phyloP scores from a whole-genome alignment of 2,113 vertebrate species.

The Chamaetylas fuelleborni region DNA sequence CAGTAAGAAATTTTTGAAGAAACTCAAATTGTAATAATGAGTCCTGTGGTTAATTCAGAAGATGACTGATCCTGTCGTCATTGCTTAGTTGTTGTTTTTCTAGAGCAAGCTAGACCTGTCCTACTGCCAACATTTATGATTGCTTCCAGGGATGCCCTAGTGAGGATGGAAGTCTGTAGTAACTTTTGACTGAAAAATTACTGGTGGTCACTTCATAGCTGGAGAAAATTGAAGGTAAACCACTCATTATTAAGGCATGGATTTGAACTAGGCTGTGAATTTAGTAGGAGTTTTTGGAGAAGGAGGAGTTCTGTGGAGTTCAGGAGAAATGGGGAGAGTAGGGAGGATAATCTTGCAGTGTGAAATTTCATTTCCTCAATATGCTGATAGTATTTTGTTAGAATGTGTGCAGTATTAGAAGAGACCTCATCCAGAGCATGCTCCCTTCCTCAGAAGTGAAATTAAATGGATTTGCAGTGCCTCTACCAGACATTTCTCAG shows the following conservation, averaged over 20 bases:
- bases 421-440: not conserved
- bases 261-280: not conserved
- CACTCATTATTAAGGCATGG: not conserved
- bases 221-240: not conserved
- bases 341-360: not conserved
- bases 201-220: not conserved
- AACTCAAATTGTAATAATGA: not conserved
- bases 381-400: not conserved
- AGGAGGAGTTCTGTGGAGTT: not conserved
- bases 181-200: not conserved
- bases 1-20: not conserved
- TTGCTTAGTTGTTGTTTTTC: not conserved
- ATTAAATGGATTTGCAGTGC: not conserved
- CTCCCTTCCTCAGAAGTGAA: not conserved
- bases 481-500: not conserved
- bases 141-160: not conserved
- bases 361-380: not conserved
- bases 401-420: not conserved
- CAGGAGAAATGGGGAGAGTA: not conserved
- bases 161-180: not conserved
- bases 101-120: not conserved
- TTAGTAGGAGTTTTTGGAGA: not conserved
- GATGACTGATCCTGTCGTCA: not conserved
- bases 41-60: not conserved
- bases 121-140: not conserved